Conservation (phyloP, 2,888 invertebrate genomes). For the Amblyjoppa proteus region DNA sequence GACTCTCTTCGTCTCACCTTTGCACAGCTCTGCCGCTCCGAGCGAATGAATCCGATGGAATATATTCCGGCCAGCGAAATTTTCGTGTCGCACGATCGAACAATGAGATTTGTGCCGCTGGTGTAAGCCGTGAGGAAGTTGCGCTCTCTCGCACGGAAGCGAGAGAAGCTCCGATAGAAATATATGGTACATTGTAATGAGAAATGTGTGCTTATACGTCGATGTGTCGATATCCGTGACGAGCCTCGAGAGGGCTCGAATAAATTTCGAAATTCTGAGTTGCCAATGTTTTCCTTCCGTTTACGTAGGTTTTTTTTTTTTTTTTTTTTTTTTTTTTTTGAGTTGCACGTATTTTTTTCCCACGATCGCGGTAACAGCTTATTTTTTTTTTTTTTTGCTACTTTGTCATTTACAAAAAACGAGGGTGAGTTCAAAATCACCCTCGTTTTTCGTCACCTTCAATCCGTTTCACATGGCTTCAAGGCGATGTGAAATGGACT, state of each 20-base stretch:
- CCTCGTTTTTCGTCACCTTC: too few species aligned
- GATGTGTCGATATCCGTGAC: conserved; percentile 43
- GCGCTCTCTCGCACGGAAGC: conserved; percentile 27
- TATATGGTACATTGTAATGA: conserved; percentile 14
- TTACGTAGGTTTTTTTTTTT: background rate
- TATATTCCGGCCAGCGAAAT: conserved; percentile 63
- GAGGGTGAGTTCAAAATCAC: too few species aligned
- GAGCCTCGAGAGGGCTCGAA: conserved; percentile 18
- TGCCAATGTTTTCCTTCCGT: conserved; percentile 23
- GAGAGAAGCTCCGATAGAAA: conserved; percentile 34
- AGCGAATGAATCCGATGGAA: conserved; percentile 56
- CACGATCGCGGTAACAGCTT: too few species aligned
- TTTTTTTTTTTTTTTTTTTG: conserved; percentile 7
- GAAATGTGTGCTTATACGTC: conserved; percentile 22
- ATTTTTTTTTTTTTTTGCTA: background rate
- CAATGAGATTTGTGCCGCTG: conserved; percentile 61
- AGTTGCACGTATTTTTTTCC: conserved; percentile 13
- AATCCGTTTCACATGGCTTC: too few species aligned
- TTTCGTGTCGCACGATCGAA: conserved; percentile 65
- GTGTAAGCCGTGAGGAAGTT: conserved; percentile 37
- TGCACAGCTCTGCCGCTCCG: conserved; percentile 3
- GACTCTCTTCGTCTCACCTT: conserved; percentile 28
- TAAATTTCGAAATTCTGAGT: conserved; percentile 8
- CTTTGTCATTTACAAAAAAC: too few species aligned
- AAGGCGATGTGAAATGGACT: too few species aligned